A percentile compares a stretch with the other conserved stretches of the same genome.
Evolutionary conservation across 35 echinoderm and acorn worm species (phyloP).

Genomic region (Diadema setosum): DNA sequence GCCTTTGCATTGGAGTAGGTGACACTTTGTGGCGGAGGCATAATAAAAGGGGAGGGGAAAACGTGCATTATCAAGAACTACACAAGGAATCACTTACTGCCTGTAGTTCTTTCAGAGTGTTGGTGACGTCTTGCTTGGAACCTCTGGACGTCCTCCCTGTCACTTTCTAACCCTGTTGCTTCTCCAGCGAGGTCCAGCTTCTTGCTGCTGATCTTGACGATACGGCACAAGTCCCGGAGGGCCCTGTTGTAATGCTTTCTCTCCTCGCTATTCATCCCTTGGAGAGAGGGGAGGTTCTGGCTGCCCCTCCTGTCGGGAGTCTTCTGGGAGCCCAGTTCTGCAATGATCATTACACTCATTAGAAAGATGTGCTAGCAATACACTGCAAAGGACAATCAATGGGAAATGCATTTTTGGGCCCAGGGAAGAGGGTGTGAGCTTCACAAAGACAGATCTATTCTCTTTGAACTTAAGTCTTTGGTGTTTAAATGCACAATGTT

Average conservation of each 20-base stretch:
- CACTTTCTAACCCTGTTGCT: too few species aligned
- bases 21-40: not conserved
- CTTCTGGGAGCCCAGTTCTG: not conserved
- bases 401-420: too few species aligned
- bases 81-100: not conserved
- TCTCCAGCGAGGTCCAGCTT: slow-evolving; percentile 34
- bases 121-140: not conserved
- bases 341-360: not conserved
- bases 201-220: slow-evolving; percentile 52
- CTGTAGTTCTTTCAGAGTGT: not conserved
- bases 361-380: too few species aligned
- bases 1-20: too few species aligned
- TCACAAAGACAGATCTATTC: too few species aligned
- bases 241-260: slow-evolving; percentile 93
- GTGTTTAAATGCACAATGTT: too few species aligned
- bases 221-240: slow-evolving; percentile 71
- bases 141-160: not conserved
- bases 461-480: too few species aligned
- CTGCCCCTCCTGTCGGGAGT: not conserved
- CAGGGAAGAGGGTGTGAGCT: too few species aligned
- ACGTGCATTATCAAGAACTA: not conserved
- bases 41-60: too few species aligned
- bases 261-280: slow-evolving; percentile 52
- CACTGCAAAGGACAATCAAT: too few species aligned
- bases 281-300: not conserved